These are phyloP conservation scores for Ichneumoninae sp. DNA, from an alignment of 2,888 invertebrate species.

Conservation along the genomic window DNA sequence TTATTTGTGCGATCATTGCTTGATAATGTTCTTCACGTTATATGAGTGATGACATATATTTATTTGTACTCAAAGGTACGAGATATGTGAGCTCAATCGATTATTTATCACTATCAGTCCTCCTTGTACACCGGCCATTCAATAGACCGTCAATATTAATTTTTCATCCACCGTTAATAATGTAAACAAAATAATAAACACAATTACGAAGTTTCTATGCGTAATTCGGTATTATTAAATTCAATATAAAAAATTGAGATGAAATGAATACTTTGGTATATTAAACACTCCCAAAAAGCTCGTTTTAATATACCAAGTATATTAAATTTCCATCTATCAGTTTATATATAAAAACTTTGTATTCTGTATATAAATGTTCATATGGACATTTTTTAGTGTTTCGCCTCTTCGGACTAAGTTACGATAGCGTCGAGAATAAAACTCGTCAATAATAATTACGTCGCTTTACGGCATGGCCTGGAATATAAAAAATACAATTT, in stretches of 20 bases:
- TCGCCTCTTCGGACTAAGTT: neutral
- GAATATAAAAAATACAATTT: neutral
- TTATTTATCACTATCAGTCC: slow-evolving; percentile 27
- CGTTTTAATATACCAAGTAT: no score
- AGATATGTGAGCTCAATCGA: slow-evolving; percentile 1
- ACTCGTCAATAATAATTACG: neutral
- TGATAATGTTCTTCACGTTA: slow-evolving; percentile 6
- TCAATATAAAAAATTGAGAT: no score
- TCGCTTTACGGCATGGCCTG: neutral
- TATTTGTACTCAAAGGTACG: slow-evolving; percentile 8
- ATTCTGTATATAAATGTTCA: no score
- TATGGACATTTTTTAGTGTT: neutral
- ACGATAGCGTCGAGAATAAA: neutral
- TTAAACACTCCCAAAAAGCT: neutral
- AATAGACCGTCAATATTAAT: slow-evolving; percentile 20
- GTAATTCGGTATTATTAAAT: no score
- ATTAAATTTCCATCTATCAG: neutral
- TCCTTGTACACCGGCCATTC: slow-evolving; percentile 24
- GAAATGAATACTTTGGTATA: no score
- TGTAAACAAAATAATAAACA: neutral
- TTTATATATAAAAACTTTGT: neutral
- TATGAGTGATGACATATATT: slow-evolving; percentile 34
- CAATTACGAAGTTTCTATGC: no score
- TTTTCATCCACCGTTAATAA: neutral
- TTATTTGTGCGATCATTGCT: neutral